Percentiles rank a stretch among this genome's conserved stretches.
Conservation (phyloP, 53 echinoderm and acorn worm species). For the Patiria pectinifera region DNA sequence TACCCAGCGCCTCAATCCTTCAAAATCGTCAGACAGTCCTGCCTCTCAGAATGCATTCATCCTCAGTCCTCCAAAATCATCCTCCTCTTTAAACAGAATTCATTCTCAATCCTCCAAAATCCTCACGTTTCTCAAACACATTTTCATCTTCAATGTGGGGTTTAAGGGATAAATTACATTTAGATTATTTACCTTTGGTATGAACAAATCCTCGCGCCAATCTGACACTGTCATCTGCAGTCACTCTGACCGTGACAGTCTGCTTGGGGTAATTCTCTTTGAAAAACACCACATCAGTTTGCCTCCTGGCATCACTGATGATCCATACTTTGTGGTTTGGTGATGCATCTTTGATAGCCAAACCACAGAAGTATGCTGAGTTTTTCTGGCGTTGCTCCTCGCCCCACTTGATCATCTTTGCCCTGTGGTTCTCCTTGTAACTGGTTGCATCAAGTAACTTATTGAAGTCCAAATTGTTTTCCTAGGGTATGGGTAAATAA, state of each 20-base stretch:
- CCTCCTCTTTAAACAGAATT: too few species aligned
- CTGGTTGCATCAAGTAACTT: conserved; percentile 82
- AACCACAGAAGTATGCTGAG: conserved; percentile 82
- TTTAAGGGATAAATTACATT: background rate
- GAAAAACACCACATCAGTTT: conserved; percentile 84
- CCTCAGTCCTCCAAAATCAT: too few species aligned
- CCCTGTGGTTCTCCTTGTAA: conserved; percentile 93
- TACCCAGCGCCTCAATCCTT: too few species aligned
- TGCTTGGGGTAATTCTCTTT: conserved; percentile 64
- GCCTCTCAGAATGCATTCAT: too few species aligned
- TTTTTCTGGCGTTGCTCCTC: conserved; percentile 81
- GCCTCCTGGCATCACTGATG: conserved; percentile 93
- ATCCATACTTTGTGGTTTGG: conserved; percentile 75
- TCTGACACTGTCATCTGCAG: conserved; percentile 76
- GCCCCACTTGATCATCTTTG: conserved; percentile 94
- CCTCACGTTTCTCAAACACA: too few species aligned
- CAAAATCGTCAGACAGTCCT: too few species aligned
- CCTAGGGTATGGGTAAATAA: conserved; percentile 55
- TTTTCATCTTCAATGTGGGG: too few species aligned
- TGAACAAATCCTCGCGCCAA: conserved; percentile 79
- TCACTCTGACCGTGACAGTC: conserved; percentile 81
- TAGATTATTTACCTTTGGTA: conserved; percentile 62
- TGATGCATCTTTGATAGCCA: conserved; percentile 66
- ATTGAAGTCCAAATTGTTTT: conserved; percentile 78
- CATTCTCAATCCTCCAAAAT: too few species aligned